Evolutionary conservation across 2,888 invertebrate genomes (phyloP).

Genomic region (Brenthis daphne): DNA sequence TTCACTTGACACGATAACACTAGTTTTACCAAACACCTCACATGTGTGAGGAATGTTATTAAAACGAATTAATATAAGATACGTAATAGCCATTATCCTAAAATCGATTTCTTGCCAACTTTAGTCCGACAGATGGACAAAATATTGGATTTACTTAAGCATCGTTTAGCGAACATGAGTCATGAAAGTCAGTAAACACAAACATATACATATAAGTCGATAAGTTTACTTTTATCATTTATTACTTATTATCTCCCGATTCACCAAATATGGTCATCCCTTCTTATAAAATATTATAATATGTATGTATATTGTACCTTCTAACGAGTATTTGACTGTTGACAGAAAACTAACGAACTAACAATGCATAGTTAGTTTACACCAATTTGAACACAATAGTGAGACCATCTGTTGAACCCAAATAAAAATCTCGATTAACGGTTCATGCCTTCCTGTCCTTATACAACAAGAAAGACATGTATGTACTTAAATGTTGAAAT

Average conservation of each 20-base stretch:
- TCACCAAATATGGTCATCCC: no score
- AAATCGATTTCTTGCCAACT: no score
- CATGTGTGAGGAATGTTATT: no score
- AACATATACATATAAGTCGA: background rate
- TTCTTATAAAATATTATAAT: no score
- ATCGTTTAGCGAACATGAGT: no score
- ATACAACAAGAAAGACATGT: slow-evolving; percentile 56
- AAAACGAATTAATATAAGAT: no score
- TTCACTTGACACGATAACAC: slow-evolving; percentile 10
- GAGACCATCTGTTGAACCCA: slow-evolving; percentile 52
- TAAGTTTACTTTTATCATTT: background rate
- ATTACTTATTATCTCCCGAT: no score
- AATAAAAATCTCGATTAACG: slow-evolving; percentile 58
- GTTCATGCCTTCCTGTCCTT: slow-evolving; percentile 64
- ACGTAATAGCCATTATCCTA: no score
- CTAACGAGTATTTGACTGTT: background rate
- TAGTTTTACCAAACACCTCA: background rate
- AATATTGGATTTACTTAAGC: no score
- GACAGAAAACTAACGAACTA: slow-evolving; percentile 4
- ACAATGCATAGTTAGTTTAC: slow-evolving; percentile 26
- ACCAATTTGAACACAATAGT: slow-evolving; percentile 17
- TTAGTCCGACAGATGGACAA: no score
- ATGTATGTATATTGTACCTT: no score
- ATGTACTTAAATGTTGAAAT: slow-evolving; percentile 48
- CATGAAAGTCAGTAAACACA: no score